These are phyloP conservation scores for Temnothorax unifasciatus DNA, from an alignment of 2,888 invertebrate species.

Conservation along the genomic window DNA sequence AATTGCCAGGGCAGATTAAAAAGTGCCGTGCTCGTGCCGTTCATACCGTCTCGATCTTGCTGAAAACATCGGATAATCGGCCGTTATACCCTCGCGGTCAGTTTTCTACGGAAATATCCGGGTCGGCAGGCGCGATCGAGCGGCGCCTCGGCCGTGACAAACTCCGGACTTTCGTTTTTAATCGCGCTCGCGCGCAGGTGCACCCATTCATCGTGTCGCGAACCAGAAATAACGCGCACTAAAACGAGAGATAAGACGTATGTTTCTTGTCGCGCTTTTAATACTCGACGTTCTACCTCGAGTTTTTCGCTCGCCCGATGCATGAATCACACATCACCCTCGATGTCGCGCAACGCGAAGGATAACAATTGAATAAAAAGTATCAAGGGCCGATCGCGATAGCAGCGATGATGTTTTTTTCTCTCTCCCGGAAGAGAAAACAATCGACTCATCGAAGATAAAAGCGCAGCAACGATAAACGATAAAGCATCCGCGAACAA, in stretches of 20 bases:
- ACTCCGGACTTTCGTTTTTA: slow-evolving; percentile 31
- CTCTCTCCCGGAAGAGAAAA: neutral
- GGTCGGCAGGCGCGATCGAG: neutral
- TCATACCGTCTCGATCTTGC: neutral
- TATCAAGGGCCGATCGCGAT: neutral
- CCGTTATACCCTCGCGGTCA: neutral
- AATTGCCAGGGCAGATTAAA: neutral
- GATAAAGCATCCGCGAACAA: neutral
- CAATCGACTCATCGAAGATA: neutral
- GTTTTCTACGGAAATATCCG: slow-evolving; percentile 5
- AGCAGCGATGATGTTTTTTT: neutral
- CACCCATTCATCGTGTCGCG: slow-evolving; percentile 16
- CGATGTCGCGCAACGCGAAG: neutral
- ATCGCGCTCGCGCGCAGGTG: slow-evolving; percentile 40
- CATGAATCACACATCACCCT: neutral
- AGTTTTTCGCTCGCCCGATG: neutral
- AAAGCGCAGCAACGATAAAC: neutral
- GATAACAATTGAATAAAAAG: slow-evolving; percentile 4
- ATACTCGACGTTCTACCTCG: neutral
- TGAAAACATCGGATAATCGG: neutral
- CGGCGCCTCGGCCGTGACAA: slow-evolving; percentile 27
- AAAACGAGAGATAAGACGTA: slow-evolving; percentile 28
- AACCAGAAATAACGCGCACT: slow-evolving; percentile 22
- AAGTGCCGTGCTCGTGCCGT: neutral
- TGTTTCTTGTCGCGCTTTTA: slow-evolving; percentile 1